A percentile compares a stretch with the other conserved stretches of the same genome.
phyloP scores from a whole-genome alignment of 2,113 vertebrate genomes.

The Serilophus lunatus region DNA sequence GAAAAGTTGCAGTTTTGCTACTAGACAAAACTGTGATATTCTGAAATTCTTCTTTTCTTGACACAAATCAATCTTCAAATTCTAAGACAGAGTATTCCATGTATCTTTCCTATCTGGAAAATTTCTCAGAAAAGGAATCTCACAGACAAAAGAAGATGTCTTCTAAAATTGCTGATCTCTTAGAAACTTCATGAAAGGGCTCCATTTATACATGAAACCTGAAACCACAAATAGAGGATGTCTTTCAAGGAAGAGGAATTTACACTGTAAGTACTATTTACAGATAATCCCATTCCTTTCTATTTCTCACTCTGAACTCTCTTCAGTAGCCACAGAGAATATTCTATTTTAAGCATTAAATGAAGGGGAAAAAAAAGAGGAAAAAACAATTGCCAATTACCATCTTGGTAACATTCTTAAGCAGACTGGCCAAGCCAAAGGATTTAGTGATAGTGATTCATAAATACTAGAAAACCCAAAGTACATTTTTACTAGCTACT shows the following conservation, averaged over 20 bases:
- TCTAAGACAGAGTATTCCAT: neutral
- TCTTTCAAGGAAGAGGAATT: neutral
- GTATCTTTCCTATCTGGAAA: neutral
- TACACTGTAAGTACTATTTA: neutral
- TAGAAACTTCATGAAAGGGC: neutral
- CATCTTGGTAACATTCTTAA: neutral
- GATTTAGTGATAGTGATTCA: neutral
- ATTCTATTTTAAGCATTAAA: neutral
- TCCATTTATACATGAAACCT: neutral
- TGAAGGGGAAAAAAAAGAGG: neutral
- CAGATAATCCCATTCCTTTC: neutral
- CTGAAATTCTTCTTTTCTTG: neutral
- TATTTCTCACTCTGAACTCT: neutral
- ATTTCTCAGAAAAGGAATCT: neutral
- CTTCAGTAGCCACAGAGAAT: neutral
- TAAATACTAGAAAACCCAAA: neutral
- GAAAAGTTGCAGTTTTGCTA: neutral
- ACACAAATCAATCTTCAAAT: neutral
- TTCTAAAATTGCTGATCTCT: neutral
- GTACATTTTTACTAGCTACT: neutral
- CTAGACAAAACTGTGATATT: neutral
- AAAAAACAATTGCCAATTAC: neutral
- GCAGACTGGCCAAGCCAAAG: neutral
- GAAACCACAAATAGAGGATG: neutral
- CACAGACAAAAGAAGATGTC: neutral